Evolutionary conservation across 2,888 invertebrate species (phyloP), one percentile per base, ranked within the genome.

Genomic region (Machimus rusticus): DNA sequence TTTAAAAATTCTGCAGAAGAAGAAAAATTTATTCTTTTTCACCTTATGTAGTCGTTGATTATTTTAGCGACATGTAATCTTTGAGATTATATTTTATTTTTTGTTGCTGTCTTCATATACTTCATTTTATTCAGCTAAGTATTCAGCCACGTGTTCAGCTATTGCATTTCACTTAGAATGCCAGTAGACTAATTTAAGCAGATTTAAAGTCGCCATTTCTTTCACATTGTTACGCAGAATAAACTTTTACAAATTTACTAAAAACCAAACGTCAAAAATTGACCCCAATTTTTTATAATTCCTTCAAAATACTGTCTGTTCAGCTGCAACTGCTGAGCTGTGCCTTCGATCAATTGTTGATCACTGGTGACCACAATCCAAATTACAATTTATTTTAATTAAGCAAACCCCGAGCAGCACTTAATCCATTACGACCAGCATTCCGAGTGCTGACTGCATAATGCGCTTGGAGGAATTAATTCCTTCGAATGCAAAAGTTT

Each of bases 351-450:
- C 77, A 77, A 77, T 77, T 77, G 77, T 77, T 77, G 77, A 77
- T 77, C 66, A 66, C 23, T 66, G 28, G 66, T 66, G 19, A 66
- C 82, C 39, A 37, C 66, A 66, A 84, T 84, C 28, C 82, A 37
- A 66, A 84, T 37, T 14, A 57, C 34, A 37, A 84, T 66, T 66
- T 84, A 84, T 84, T 84, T 84, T 84, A 84, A 84, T 84, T 84
- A 84, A 57, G 82, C 34, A 84, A 84, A 84, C 19, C 66, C 23
- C 34, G 66, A n/a, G 12, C 14, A 66, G 82, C 66, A 84, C 82
- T 84, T 84, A 66, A 84, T 66, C 66, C 66, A 66, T 84, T 84
- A 84, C 19, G 31, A 34, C 57, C 66, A 51, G 37, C 55, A 16
- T 57, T 84, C 66, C 46, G 66, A 57, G 82, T 23, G 66, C 66